phyloP scores from a whole-genome alignment of 2,888 invertebrate species.

The Siphlonurus alternatus region DNA sequence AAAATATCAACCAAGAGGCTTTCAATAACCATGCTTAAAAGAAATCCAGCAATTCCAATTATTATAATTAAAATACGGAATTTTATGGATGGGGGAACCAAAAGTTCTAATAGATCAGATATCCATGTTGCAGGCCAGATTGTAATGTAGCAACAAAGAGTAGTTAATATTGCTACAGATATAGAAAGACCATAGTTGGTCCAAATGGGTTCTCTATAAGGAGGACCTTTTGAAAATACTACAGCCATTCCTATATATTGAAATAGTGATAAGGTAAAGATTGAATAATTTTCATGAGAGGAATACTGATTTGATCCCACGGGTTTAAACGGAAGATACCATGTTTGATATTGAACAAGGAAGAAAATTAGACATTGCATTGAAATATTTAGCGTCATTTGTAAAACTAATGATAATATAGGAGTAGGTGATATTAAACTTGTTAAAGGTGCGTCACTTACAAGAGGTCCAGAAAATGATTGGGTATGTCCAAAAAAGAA shows the following conservation, averaged over 20 bases:
- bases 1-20: not conserved
- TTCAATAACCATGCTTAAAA: not conserved
- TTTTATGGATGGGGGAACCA: slow-evolving; percentile 23
- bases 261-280: slow-evolving; percentile 42
- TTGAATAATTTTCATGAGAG: slow-evolving; percentile 42
- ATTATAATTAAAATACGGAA: slow-evolving; percentile 28
- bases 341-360: slow-evolving; percentile 32
- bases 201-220: slow-evolving; percentile 42
- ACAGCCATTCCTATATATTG: slow-evolving; percentile 47
- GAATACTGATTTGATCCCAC: slow-evolving; percentile 18
- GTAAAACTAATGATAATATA: slow-evolving; percentile 32
- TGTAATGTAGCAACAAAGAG: slow-evolving; percentile 33
- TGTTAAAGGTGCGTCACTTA: slow-evolving; percentile 35
- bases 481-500: slow-evolving; percentile 45
- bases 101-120: slow-evolving; percentile 21
- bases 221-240: slow-evolving; percentile 46
- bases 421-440: slow-evolving; percentile 34
- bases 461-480: slow-evolving; percentile 29
- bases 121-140: slow-evolving; percentile 31
- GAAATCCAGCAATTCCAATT: not conserved
- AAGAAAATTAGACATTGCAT: slow-evolving; percentile 33
- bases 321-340: slow-evolving; percentile 33
- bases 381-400: slow-evolving; percentile 30
- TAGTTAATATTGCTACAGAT: slow-evolving; percentile 30
- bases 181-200: slow-evolving; percentile 36